A percentile compares a stretch with the other conserved stretches of the same genome.
Conservation (phyloP, 1,140 invertebrate genomes). For the Achatina immaculata region DNA sequence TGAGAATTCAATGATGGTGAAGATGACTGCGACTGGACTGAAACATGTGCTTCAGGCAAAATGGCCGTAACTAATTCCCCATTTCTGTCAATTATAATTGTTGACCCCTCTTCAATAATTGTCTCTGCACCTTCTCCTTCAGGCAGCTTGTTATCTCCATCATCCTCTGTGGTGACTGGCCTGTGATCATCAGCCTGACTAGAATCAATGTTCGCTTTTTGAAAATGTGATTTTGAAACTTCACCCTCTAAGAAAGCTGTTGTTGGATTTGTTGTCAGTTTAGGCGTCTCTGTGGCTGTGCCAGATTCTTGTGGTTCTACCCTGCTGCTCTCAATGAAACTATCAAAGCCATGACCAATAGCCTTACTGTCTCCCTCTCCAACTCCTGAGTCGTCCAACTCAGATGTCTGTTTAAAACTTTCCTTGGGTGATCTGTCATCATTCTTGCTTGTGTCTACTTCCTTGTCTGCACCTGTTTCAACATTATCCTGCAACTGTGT, state of each 20-base stretch:
- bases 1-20: not conserved
- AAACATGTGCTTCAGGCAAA: not conserved
- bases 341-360: not conserved
- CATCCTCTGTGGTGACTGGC: not conserved
- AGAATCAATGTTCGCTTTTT: not conserved
- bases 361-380: not conserved
- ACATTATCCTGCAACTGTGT: not conserved
- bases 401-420: not conserved
- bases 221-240: not conserved
- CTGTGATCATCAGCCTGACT: not conserved
- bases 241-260: not conserved
- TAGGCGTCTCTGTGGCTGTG: not conserved
- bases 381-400: not conserved
- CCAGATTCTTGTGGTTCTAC: not conserved
- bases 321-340: slow-evolving; percentile 1
- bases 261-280: not conserved
- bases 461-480: not conserved
- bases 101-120: slow-evolving; percentile 27
- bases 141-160: not conserved
- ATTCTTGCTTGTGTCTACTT: not conserved
- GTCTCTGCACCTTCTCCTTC: not conserved
- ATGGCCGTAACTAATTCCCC: slow-evolving; percentile 14
- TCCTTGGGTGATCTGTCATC: too few relatives aligned
- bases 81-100: slow-evolving; percentile 6
- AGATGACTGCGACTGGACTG: not conserved